Evolutionary conservation across 1,140 invertebrate genomes (phyloP), one percentile per base, ranked within the genome.

Genomic region (Octopus sinensis): DNA sequence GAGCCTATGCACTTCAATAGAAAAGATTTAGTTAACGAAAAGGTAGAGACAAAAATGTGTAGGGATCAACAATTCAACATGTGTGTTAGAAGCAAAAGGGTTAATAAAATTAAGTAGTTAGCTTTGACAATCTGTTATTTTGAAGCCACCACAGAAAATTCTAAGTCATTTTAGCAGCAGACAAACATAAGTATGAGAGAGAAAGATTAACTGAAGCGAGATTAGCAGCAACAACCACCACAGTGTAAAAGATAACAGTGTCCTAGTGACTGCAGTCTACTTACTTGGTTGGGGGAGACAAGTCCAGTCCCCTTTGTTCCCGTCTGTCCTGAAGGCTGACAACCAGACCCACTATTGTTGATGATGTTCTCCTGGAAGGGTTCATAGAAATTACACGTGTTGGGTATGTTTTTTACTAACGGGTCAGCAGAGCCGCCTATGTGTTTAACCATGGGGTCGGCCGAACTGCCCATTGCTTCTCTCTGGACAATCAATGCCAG

Each of bases 401-500:
- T 84, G 0, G 89, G 88, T 4, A 87, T 82, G 4, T 85, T 80
- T 54, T 83, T 85, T n/a, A 84, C 81, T 43, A 90, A 73, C 2
- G 92, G 91, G 88, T 93, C 93, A 54, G 90, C 90, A 76, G 89
- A 85, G 51, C 89, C 88, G 83, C 91, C 92, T 80, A 89, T 43
- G 30, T 91, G 83, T 53, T 83, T 85, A 30, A 84, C 81, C 51
- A 90, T 76, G 3, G 92, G 91, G 88, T 94, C 93, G 53, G 90
- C 90, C 76, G 89, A 85, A 53, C 89, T 88, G 83, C 92, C 92
- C 80, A 89, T 91, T 83, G 91, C 90, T 85, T 94, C 93, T 84
- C 93, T 92, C 81, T 93, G 91, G 0, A 94, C 92, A 79, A 94
- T 84, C n/a, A 94, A 89, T 23, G 93, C 91, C 53, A 94, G 88